Conservation (phyloP, 2,113 vertebrate species). For the Onychostruthus taczanowskii region DNA sequence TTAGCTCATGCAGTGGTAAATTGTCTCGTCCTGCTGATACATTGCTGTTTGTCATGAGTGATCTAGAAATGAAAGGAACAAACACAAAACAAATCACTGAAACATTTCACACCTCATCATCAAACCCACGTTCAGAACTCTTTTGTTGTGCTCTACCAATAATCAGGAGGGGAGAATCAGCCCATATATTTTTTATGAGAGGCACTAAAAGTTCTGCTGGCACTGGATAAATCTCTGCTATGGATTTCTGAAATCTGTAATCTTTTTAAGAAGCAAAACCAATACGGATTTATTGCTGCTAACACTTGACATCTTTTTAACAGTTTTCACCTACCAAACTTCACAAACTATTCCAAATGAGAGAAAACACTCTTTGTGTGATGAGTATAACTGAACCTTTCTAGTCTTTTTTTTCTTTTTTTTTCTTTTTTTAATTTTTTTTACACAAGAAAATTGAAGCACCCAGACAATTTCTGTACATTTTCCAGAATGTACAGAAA, state of each 20-base stretch:
- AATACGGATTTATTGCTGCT: not conserved
- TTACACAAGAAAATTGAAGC: not conserved
- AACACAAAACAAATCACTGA: conserved; percentile 63
- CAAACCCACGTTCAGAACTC: conserved; percentile 38
- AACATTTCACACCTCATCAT: conserved; percentile 62
- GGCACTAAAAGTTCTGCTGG: conserved; percentile 24
- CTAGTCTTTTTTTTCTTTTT: not conserved
- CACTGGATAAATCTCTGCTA: not conserved
- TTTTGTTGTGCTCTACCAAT: conserved; percentile 35
- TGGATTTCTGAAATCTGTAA: not conserved
- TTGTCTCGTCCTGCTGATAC: conserved; percentile 56
- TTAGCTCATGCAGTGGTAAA: conserved; percentile 41
- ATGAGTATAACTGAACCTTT: not conserved
- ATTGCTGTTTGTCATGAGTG: conserved; percentile 53
- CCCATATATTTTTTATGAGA: conserved; percentile 26
- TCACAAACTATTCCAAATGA: not conserved
- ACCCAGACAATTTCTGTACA: not conserved
- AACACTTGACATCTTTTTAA: not conserved
- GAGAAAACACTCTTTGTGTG: not conserved
- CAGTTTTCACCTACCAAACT: not conserved
- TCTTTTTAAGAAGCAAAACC: not conserved
- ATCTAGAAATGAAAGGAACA: conserved; percentile 66
- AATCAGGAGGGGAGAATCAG: conserved; percentile 11
- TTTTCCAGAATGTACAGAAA: too few species aligned
- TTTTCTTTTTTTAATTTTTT: not conserved